Evolutionary conservation across 2,113 vertebrate species (phyloP).

Genomic region (Vireo altiloquus): DNA sequence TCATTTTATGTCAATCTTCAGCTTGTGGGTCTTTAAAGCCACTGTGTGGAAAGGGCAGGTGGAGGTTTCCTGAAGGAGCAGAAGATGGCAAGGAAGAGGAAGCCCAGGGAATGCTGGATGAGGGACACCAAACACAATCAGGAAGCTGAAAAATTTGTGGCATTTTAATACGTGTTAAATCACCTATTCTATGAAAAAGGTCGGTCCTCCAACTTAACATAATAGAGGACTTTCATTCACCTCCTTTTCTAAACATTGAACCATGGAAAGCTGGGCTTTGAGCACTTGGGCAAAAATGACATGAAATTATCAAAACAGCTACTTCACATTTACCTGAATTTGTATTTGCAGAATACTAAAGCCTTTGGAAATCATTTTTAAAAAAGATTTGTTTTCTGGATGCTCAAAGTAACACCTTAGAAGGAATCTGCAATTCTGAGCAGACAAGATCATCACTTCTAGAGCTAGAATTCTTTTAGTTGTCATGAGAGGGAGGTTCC

Average conservation of each 20-base stretch:
- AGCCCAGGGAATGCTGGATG: neutral
- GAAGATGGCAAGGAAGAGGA: neutral
- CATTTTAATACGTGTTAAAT: neutral
- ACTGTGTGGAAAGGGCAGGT: fast-evolving
- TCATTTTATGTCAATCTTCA: neutral
- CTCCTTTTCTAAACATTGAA: neutral
- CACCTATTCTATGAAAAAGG: neutral
- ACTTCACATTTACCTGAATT: neutral
- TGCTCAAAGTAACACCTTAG: neutral
- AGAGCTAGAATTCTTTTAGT: neutral
- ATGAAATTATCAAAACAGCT: neutral
- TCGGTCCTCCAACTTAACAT: neutral
- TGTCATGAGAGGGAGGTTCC: neutral
- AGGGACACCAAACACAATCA: neutral
- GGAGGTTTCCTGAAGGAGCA: neutral
- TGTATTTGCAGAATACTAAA: neutral
- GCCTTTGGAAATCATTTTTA: neutral
- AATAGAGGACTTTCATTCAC: neutral
- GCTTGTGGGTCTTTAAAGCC: neutral
- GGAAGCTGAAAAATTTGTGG: neutral
- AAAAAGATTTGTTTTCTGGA: neutral
- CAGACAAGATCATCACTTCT: neutral
- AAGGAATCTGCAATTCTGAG: neutral
- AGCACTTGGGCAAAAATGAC: neutral
- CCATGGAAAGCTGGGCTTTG: neutral